A percentile compares a stretch with the other conserved stretches of the same genome.
Evolutionary conservation across 2,888 invertebrate species (phyloP).

Genomic region (Dimorphilus gyrociliatus): DNA sequence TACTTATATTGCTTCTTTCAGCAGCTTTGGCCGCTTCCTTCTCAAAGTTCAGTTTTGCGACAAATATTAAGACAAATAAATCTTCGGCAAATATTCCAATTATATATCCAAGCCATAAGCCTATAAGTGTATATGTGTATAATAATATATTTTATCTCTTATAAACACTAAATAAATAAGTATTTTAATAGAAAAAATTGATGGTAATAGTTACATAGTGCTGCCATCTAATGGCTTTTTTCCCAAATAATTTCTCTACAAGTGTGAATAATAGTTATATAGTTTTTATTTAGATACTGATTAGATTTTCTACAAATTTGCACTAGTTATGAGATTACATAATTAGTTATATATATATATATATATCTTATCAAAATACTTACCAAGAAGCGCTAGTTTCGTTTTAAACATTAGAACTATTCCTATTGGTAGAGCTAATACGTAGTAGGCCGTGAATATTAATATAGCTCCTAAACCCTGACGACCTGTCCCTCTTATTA

Average conservation of each 20-base stretch:
- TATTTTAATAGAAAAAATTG: not conserved
- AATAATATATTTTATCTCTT: too few species aligned
- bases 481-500: constrained; percentile 14
- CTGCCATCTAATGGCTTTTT: not conserved
- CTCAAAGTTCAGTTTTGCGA: constrained; percentile 10
- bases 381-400: constrained; percentile 10
- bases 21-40: constrained; percentile 11
- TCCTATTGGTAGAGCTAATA: constrained; percentile 12
- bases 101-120: constrained; percentile 13
- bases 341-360: too few species aligned
- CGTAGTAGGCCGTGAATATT: constrained; percentile 12
- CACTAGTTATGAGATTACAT: too few species aligned
- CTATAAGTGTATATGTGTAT: constrained; percentile 5
- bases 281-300: too few species aligned
- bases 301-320: too few species aligned
- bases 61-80: constrained; percentile 10
- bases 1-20: too few species aligned
- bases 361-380: constrained; percentile 1
- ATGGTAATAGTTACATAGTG: not conserved
- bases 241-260: too few species aligned
- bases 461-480: constrained; percentile 13
- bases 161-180: not conserved
- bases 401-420: constrained; percentile 14
- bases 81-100: constrained; percentile 11
- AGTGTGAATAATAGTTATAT: not conserved